These are phyloP conservation scores for Thunnus thynnus DNA, from an alignment of 2,113 vertebrate genomes.

Conservation along the genomic window DNA sequence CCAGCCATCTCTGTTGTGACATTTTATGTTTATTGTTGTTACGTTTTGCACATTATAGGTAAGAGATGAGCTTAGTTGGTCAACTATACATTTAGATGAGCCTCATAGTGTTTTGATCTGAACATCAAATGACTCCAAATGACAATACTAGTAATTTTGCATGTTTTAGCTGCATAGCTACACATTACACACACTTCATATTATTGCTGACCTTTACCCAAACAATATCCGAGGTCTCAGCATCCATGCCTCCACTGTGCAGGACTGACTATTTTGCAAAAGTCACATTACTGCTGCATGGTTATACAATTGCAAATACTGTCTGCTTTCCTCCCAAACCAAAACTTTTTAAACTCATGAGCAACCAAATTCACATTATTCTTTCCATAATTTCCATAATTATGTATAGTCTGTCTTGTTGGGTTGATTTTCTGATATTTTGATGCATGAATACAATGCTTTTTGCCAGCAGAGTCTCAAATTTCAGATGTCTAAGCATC, in stretches of 20 bases:
- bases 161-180: not conserved
- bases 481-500: not conserved
- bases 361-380: no score
- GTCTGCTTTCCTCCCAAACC: no score
- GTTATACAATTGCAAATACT: no score
- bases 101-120: not conserved
- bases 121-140: not conserved
- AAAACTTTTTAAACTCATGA: no score
- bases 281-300: no score
- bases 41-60: not conserved
- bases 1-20: not conserved
- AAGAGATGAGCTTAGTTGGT: not conserved
- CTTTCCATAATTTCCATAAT: no score
- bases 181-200: not conserved
- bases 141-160: not conserved
- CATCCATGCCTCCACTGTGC: not conserved
- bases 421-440: not conserved
- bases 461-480: not conserved
- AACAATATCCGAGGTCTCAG: not conserved
- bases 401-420: not conserved
- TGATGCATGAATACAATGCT: not conserved
- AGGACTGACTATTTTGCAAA: not conserved
- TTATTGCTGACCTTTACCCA: not conserved
- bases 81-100: not conserved
- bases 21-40: slow-evolving; percentile 22